A percentile compares a stretch with the other conserved stretches of the same genome.
phyloP scores from a whole-genome alignment of 2,113 vertebrate genomes.

The Poecilia latipinna region DNA sequence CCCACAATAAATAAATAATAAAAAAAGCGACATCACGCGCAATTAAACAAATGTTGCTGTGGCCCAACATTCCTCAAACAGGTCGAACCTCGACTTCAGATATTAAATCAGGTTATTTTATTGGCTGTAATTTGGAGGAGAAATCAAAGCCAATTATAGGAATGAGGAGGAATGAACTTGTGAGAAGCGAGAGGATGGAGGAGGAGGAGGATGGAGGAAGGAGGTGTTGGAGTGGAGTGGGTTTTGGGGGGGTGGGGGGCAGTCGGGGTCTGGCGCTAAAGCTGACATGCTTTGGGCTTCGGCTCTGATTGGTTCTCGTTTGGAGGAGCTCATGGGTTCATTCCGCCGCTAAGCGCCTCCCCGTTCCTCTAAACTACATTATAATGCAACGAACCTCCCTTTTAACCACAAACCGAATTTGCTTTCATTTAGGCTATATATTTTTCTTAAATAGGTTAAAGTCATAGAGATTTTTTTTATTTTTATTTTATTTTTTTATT shows the following conservation, averaged over 20 bases:
- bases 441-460: conserved; percentile 96
- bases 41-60: conserved; percentile 78
- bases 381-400: conserved; percentile 96
- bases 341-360: conserved; percentile 95
- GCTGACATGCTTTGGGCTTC: conserved; percentile 86
- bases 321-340: conserved; percentile 91
- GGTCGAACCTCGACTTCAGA: conserved; percentile 72
- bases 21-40: conserved; percentile 56
- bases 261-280: conserved; percentile 34
- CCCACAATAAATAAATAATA: not conserved
- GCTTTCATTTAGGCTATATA: conserved; percentile 96
- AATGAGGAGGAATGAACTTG: conserved; percentile 82
- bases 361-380: conserved; percentile 96
- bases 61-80: conserved; percentile 73
- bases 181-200: conserved; percentile 65
- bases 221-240: conserved; percentile 11
- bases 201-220: not conserved
- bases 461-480: conserved; percentile 84
- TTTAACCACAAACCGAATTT: conserved; percentile 99
- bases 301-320: conserved; percentile 93
- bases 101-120: conserved; percentile 82
- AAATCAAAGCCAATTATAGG: conserved; percentile 82
- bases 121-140: conserved; percentile 81
- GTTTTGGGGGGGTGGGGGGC: conserved; percentile 16
- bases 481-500: too few species aligned